Evolutionary conservation across 1,140 invertebrate genomes (phyloP).

Genomic region (Heliconius melpomene): DNA sequence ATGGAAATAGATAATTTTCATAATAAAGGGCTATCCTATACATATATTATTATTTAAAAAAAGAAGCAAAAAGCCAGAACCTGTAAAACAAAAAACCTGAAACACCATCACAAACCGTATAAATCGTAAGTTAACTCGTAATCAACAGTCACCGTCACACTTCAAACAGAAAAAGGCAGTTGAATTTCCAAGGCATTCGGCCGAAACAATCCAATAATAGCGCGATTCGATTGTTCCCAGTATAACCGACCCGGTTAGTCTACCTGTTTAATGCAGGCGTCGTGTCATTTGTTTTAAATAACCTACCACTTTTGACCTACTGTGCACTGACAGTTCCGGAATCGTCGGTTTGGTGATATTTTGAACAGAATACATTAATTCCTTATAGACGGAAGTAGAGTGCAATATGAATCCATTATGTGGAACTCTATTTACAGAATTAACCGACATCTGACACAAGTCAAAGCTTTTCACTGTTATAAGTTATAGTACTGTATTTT

Average conservation of each 20-base stretch:
- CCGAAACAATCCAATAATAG: constrained; percentile 75
- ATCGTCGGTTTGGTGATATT: constrained; percentile 46
- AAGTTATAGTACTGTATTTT: background rate
- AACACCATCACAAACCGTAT: background rate
- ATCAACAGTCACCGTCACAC: constrained; percentile 55
- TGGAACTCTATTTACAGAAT: constrained; percentile 2
- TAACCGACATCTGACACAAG: background rate
- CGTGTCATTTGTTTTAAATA: constrained; percentile 73
- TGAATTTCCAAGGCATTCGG: constrained; percentile 64
- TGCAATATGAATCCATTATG: background rate
- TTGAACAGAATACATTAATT: constrained; percentile 47
- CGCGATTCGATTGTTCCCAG: constrained; percentile 70
- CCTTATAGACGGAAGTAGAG: constrained; percentile 24
- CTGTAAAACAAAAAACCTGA: background rate
- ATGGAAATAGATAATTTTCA: too few relatives aligned
- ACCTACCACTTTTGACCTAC: constrained; percentile 64
- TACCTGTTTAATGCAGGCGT: constrained; percentile 71
- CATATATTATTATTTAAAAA: too few relatives aligned
- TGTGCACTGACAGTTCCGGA: constrained; percentile 58
- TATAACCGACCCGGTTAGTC: constrained; percentile 65
- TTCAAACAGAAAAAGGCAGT: constrained; percentile 58
- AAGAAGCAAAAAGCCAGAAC: background rate
- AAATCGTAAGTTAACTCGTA: constrained; percentile 32
- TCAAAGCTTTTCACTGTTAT: background rate
- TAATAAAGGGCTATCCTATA: too few relatives aligned